These are phyloP conservation scores for Labeo calbasu DNA, from an alignment of 2,797 vertebrate genomes.

Conservation along the genomic window DNA sequence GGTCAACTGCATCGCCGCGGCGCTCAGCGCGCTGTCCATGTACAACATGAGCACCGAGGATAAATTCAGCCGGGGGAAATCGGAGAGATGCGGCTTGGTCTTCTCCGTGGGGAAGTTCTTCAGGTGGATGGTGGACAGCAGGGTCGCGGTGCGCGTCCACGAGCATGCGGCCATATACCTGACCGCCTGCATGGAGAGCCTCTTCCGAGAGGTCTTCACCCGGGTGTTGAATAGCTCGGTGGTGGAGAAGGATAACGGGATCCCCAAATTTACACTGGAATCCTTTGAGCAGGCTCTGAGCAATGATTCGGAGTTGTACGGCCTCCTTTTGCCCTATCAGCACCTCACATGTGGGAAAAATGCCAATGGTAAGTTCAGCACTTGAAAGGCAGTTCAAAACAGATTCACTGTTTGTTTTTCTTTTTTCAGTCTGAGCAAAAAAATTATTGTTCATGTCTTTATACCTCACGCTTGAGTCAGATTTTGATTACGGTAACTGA, in stretches of 20 bases:
- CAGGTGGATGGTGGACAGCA: constrained; percentile 97
- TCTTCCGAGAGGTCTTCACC: constrained; percentile 89
- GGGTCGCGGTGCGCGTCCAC: constrained; percentile 90
- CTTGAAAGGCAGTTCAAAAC: not conserved
- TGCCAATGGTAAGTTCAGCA: constrained; percentile 86
- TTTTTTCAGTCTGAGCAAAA: not conserved
- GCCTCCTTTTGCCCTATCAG: constrained; percentile 89
- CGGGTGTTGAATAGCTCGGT: constrained; percentile 76
- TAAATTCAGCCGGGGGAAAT: constrained; percentile 92
- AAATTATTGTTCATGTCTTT: not conserved
- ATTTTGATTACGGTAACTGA: not conserved
- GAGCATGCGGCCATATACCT: constrained; percentile 97
- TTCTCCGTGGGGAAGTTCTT: constrained; percentile 95
- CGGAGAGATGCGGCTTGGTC: constrained; percentile 88
- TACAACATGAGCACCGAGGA: constrained; percentile 96
- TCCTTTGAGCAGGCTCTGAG: constrained; percentile 89
- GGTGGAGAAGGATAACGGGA: constrained; percentile 80
- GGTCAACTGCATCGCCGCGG: constrained; percentile 84
- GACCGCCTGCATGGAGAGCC: constrained; percentile 90
- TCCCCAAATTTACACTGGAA: constrained; percentile 85
- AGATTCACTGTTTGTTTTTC: not conserved
- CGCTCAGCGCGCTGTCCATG: constrained; percentile 88
- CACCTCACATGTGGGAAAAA: constrained; percentile 96
- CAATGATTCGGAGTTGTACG: constrained; percentile 93
- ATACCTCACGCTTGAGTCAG: not conserved